These are phyloP conservation scores for Esox niger DNA, from an alignment of 2,113 vertebrate genomes.

Conservation along the genomic window DNA sequence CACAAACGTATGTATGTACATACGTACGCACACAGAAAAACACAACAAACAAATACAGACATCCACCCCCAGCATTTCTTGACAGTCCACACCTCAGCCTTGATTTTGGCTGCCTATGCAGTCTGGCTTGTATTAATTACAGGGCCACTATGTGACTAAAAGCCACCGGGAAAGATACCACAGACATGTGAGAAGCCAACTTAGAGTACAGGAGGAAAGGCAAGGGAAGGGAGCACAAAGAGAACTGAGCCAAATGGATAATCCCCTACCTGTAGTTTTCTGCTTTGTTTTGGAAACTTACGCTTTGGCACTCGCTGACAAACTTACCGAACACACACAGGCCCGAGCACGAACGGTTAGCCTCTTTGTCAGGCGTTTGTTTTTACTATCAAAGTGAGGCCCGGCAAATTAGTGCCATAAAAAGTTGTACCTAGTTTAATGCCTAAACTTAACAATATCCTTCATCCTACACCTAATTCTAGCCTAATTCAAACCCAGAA, in stretches of 20 bases:
- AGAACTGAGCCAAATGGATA: background rate
- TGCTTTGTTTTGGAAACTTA: constrained; percentile 1
- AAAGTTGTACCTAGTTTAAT: too few relatives aligned
- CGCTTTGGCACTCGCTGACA: background rate
- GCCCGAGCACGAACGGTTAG: background rate
- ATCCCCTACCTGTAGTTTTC: background rate
- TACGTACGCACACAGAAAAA: background rate
- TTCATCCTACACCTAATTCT: too few relatives aligned
- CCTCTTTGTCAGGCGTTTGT: background rate
- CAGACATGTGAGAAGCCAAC: background rate
- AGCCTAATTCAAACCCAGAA: too few relatives aligned
- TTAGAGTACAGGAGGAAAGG: background rate
- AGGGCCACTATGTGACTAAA: background rate
- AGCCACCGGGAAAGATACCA: background rate
- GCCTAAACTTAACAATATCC: too few relatives aligned
- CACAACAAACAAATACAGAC: background rate
- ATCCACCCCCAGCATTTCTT: background rate
- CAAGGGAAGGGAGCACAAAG: background rate
- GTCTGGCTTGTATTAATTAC: background rate
- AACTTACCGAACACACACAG: background rate
- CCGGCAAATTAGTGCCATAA: too few relatives aligned
- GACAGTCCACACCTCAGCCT: too few relatives aligned
- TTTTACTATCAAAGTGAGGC: too few relatives aligned
- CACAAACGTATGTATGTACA: background rate
- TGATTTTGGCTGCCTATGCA: background rate